Percentiles rank a stretch among this genome's conserved stretches.
These are phyloP conservation scores for Orchesellides sinensis DNA, from an alignment of 2,888 invertebrate genomes.

Conservation along the genomic window DNA sequence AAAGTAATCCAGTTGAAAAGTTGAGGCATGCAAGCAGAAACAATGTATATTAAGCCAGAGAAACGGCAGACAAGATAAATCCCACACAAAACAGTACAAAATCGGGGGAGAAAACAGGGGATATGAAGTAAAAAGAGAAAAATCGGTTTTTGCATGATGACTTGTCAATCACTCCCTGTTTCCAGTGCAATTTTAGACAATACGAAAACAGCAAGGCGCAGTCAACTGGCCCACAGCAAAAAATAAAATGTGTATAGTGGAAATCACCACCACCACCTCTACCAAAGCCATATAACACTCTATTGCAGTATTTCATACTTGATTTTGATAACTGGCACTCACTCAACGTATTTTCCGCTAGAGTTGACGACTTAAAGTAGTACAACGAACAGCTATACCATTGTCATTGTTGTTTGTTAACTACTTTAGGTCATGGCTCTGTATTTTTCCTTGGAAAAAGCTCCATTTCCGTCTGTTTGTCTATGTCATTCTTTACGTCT, in stretches of 20 bases:
- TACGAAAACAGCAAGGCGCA: too few species aligned
- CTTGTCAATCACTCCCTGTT: conserved; percentile 61
- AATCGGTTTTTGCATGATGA: conserved; percentile 63
- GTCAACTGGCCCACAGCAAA: neutral
- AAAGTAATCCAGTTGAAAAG: conserved; percentile 64
- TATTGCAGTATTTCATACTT: conserved; percentile 1
- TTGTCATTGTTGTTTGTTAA: conserved; percentile 47
- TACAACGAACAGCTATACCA: neutral
- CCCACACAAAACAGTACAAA: conserved; percentile 18
- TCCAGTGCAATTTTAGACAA: conserved; percentile 53
- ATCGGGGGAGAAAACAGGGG: conserved; percentile 4
- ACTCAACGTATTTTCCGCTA: neutral
- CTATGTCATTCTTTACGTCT: conserved; percentile 35
- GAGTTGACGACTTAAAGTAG: neutral
- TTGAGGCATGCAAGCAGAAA: conserved; percentile 53
- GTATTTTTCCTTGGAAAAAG: conserved; percentile 25
- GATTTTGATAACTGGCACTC: conserved; percentile 35
- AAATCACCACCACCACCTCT: neutral
- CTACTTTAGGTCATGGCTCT: conserved; percentile 44
- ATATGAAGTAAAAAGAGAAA: neutral
- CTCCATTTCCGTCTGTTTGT: conserved; percentile 57
- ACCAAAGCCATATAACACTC: neutral
- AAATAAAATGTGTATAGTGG: neutral
- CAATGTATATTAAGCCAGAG: neutral
- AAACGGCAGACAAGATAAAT: conserved; percentile 3